Evolutionary conservation across 2,888 invertebrate species (phyloP), one percentile per base, ranked within the genome.

Genomic region (Clistopyga incitator): DNA sequence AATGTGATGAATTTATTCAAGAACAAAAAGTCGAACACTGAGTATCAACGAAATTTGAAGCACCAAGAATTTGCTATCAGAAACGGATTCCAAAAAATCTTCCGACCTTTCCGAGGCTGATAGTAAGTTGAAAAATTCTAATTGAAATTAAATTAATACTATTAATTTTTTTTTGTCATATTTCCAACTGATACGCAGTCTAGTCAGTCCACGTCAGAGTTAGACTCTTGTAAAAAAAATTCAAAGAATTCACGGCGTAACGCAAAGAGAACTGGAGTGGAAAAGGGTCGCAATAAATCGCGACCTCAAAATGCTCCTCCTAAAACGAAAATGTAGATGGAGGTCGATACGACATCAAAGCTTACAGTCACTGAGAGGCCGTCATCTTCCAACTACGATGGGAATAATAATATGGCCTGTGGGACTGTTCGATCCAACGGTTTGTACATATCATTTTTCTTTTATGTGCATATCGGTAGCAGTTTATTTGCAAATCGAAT

Each of bases 101-200:
- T 23, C 20, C 54, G 20, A n/a, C n/a, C n/a, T 23, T 54, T 54
- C 54, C 52, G 52, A 52, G 52, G 20, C 52, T 54, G 54, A 54
- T 23, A 20, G 54, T 54, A 54, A 1, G 54, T 54, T 47, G 15
- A 10, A 47, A 47, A 47, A 15, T 47, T 15, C 15, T 47, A 20
- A 20, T 8, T 54, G 20, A 23, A 23, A 54, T 54, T 20, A 6
- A 20, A 23, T 23, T 6, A 20, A 23, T 20, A 54, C 23, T 54
- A 20, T 23, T 54, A 3, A 20, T 54, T 54, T 54, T 54, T 29
- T 29, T 29, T 4, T 54, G 20, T 54, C 54, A 54, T 3, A 54
- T 54, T 54, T 54, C 54, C 54, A 54, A 23, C 20, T 23, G 54
- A 54, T 54, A 54, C 54, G 23, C 54, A 23, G 54, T 54, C 54